Base-by-base conservation (phyloP, 1,140 invertebrate species). In the Drosophila sechellia region DNA sequence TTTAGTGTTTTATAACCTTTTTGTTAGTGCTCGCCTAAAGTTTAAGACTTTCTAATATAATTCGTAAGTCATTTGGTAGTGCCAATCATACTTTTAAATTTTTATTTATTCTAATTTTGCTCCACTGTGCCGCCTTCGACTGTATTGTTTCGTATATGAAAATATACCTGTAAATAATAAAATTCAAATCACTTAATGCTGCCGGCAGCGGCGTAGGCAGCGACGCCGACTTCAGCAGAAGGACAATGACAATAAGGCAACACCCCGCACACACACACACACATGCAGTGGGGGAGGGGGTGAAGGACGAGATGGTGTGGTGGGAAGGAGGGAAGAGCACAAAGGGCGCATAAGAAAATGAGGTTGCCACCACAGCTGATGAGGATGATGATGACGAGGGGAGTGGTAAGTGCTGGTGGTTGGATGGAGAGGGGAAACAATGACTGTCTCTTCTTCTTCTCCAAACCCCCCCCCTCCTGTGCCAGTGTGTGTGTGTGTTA, bases 141-240 rank as follows among this genome's bases (percentile, higher is more conserved):
- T 52, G 35, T 27, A 53, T 56, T 74, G 71, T 43, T 73, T 59
- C 71, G 61, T 71, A 61, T 55, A 61, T 68, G 68, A 52, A 50
- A 74, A 77, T 79, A 79, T 81, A 87, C 84, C 84, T 87, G 84
- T 80, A 81, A 87, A 89, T 84, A 87, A 87, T 87, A 89, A 87
- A 87, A 89, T 87, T 87, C 84, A 87, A 87, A 87, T 87, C 83
- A 87, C 83, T 87, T 87, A 89, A 83, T 89, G 76, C 84, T 74
- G 70, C 52, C 56, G 43, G 43, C 70, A 59, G 63, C 54, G 56
- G 25, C 12, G 49, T 46, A 20, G 55, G 40, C 49, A 83, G 43
- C 50, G 60, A 37, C 64, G 75, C 27, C 40, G 50, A 56, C 77
- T 45, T 54, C 55, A 43, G 50, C 79, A 84, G 72, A 56, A 42